These are phyloP conservation scores for Babylonia areolata DNA, from an alignment of 1,140 invertebrate species.

Conservation along the genomic window DNA sequence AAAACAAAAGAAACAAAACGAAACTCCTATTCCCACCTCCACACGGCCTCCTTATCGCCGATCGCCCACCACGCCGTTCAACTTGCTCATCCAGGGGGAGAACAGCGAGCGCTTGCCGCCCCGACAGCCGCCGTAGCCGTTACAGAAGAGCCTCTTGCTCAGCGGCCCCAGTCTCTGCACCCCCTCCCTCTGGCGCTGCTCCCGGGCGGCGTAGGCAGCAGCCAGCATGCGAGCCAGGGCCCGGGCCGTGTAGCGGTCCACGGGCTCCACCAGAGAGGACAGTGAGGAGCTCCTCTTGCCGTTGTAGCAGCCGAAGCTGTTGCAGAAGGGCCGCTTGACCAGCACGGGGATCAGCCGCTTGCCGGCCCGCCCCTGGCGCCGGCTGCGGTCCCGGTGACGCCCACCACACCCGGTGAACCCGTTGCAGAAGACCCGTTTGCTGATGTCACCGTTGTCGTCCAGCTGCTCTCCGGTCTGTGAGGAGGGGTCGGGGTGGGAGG, in stretches of 20 bases:
- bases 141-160: constrained; percentile 51
- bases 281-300: constrained; percentile 18
- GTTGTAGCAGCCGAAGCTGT: constrained; percentile 47
- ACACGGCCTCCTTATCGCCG: too few relatives aligned
- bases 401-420: constrained; percentile 54
- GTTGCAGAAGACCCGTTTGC: constrained; percentile 53
- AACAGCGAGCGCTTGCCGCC: constrained; percentile 38
- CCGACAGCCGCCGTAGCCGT: constrained; percentile 50
- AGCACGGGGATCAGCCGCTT: neutral
- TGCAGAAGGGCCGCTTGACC: constrained; percentile 54
- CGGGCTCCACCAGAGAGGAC: neutral
- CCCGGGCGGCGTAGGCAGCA: neutral
- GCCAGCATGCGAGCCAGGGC: neutral
- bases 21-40: too few relatives aligned
- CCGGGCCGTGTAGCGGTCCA: neutral
- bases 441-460: neutral
- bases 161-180: neutral
- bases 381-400: constrained; percentile 36
- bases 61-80: constrained; percentile 29
- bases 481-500: neutral
- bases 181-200: neutral
- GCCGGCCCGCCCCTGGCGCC: constrained; percentile 3
- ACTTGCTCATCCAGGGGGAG: constrained; percentile 39
- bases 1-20: too few relatives aligned
- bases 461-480: neutral